Evolutionary conservation across 2,888 invertebrate species (phyloP).

Genomic region (Villa cingulata): DNA sequence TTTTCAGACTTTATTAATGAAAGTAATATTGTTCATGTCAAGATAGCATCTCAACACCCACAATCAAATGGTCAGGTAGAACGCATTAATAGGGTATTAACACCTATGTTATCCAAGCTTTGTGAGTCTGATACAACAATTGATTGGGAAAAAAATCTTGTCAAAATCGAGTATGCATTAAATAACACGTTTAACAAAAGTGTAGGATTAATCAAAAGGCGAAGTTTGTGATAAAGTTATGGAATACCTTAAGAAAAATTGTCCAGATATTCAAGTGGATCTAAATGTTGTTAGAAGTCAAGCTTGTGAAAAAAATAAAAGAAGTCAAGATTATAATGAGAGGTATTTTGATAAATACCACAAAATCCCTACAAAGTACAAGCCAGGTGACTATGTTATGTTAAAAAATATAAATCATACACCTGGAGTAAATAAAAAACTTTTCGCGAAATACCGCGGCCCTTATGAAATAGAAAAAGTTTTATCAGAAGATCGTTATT

Average conservation of each 20-base stretch:
- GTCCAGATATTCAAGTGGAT: not conserved
- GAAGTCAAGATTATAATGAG: slow-evolving; percentile 12
- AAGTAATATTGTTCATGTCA: too few relatives aligned
- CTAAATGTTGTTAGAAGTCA: slow-evolving; percentile 10
- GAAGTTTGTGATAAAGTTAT: slow-evolving; percentile 13
- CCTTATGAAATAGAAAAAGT: slow-evolving; percentile 17
- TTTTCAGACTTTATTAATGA: too few relatives aligned
- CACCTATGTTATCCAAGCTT: too few relatives aligned
- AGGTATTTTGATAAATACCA: not conserved
- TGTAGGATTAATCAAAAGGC: slow-evolving; percentile 19
- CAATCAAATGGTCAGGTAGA: too few relatives aligned
- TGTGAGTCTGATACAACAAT: too few relatives aligned
- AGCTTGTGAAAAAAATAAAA: slow-evolving; percentile 13
- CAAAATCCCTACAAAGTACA: not conserved
- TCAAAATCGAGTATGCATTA: slow-evolving; percentile 14
- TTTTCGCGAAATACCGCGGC: slow-evolving; percentile 18
- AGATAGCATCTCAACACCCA: too few relatives aligned
- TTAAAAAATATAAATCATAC: slow-evolving; percentile 16
- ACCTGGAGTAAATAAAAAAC: slow-evolving; percentile 9
- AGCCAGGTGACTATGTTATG: slow-evolving; percentile 16
- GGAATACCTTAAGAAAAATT: slow-evolving; percentile 10
- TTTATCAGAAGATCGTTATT: slow-evolving; percentile 17
- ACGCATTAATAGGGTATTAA: too few relatives aligned
- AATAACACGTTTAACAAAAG: slow-evolving; percentile 19
- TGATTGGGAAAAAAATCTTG: too few relatives aligned